Conservation (phyloP, 2,113 vertebrate genomes). For the Macrotis lagotis region DNA sequence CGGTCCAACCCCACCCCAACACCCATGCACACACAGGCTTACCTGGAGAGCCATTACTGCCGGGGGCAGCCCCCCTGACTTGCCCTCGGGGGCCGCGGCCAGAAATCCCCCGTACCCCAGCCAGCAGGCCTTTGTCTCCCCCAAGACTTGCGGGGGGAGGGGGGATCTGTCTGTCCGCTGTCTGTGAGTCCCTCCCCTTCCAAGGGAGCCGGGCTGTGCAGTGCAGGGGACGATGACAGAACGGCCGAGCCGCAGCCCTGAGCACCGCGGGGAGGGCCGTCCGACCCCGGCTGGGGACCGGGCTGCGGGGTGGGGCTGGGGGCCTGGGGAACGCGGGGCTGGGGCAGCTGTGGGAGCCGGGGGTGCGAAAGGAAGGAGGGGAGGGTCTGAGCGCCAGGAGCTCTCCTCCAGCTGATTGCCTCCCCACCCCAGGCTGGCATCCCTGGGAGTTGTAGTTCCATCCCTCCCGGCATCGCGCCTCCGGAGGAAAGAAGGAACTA, state of each 20-base stretch:
- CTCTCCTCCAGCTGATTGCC: neutral
- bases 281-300: neutral
- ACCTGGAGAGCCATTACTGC: constrained; percentile 74
- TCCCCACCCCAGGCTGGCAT: neutral
- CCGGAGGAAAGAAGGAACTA: constrained; percentile 55
- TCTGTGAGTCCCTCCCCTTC: neutral
- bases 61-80: constrained; percentile 24
- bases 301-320: neutral
- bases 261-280: neutral
- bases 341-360: neutral
- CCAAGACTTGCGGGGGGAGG: neutral
- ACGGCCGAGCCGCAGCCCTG: neutral
- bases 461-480: constrained; percentile 34
- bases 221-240: neutral
- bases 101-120: neutral
- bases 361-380: neutral
- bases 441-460: neutral
- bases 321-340: neutral
- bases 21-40: constrained; percentile 19
- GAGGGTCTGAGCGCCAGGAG: neutral
- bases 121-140: neutral
- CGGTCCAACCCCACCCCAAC: neutral
- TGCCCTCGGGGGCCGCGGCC: neutral
- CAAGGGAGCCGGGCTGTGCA: neutral
- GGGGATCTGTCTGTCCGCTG: neutral